Conservation (phyloP, 2,797 vertebrate genomes). For the Propithecus perrieri region DNA sequence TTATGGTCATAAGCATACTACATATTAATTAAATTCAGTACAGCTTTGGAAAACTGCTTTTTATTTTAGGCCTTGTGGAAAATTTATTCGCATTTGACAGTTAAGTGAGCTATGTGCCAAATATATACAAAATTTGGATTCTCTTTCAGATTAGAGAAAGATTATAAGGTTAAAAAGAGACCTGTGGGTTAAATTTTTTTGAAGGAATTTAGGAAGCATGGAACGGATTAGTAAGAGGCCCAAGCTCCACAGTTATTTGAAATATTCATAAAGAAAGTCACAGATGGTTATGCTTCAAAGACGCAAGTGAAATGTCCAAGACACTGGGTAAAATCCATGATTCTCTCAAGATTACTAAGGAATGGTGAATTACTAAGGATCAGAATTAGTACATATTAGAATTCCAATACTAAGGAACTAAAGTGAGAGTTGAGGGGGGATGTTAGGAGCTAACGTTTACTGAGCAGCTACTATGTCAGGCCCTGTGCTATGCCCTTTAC, state of each 20-base stretch:
- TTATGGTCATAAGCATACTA: background rate
- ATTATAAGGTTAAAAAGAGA: background rate
- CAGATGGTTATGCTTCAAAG: background rate
- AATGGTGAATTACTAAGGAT: background rate
- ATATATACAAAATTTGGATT: background rate
- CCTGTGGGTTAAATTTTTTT: background rate
- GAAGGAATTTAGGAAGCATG: slow-evolving; percentile 12
- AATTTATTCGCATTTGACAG: background rate
- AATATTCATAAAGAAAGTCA: slow-evolving; percentile 43
- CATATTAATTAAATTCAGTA: slow-evolving; percentile 11
- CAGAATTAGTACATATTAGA: background rate
- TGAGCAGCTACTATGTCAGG: background rate
- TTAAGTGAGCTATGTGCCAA: background rate
- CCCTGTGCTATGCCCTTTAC: background rate
- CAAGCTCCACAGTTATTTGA: slow-evolving; percentile 17
- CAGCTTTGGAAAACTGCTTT: slow-evolving; percentile 19
- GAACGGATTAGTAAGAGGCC: background rate
- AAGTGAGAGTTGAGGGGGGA: background rate
- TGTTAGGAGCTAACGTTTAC: background rate
- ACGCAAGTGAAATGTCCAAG: background rate
- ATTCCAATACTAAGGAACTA: background rate
- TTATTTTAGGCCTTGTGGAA: slow-evolving; percentile 28
- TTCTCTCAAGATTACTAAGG: background rate
- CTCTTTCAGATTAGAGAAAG: slow-evolving; percentile 20
- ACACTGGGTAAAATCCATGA: background rate